Base-by-base conservation (phyloP, 2,888 invertebrate species). In the Dyspetes luteomarginatus region DNA sequence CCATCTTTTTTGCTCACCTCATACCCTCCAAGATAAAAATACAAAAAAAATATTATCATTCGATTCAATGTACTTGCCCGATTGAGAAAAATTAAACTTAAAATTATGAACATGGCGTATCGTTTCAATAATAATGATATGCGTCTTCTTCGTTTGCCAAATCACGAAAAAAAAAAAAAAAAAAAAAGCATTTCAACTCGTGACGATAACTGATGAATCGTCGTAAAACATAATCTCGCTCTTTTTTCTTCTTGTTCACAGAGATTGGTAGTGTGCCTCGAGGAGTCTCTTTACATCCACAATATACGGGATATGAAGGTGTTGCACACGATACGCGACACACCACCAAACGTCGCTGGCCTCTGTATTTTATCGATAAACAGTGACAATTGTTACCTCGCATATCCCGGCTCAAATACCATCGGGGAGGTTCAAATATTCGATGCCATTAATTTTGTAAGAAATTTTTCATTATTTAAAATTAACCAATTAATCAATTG, bases 261-360 rank as follows among this genome's bases (percentile, higher is more conserved):
- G 97, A 95, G 99, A 90, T 94, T 99, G 92, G 96, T 99, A 85
- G 99, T 99, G 85, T 99, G 99, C 92, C 93, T 99, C 89, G 99
- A 99, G 93, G 99, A 99, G 92, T 97, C 97, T 87, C 94, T 99
- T 86, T 98, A 98, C 93, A 98, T 99, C 91, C 99, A 99, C 94
- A 99, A 98, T 93, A 98, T 99, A 89, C 96, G 97, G 87, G 98
- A 99, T 92, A 98, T 99, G 98, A 98, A 98, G 93, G 97, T 99
- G 85, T 94, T 99, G 90, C 99, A 99, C 93, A 98, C 98, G 79
- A 99, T 99, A 91, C 95, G 98, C 88, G 99, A 99, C 93, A 99
- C 99, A 82, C 99, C 99, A 82, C 96, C 97, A 81, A 99, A 99
- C 94, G 96, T 97, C 74, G 94, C 95, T 88, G 99, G 99, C 19